Evolutionary conservation across 2,797 vertebrate genomes (phyloP).

Genomic region (Perodicticus potto): DNA sequence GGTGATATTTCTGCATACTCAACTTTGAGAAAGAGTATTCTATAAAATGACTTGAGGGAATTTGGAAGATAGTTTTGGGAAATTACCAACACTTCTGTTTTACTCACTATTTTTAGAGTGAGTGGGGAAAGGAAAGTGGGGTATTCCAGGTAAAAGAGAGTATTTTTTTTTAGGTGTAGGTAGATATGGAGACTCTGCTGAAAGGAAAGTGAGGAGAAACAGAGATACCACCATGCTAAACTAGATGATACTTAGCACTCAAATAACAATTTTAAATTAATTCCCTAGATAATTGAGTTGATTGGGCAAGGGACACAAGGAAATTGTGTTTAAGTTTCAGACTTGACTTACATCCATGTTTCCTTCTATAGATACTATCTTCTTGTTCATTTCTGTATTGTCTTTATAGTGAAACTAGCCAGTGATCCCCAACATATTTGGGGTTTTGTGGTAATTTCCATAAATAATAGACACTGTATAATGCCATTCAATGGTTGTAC

Average conservation of each 20-base stretch:
- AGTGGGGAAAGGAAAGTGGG: background rate
- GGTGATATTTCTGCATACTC: background rate
- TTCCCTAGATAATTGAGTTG: conserved; percentile 44
- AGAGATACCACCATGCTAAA: background rate
- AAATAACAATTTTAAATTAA: conserved; percentile 38
- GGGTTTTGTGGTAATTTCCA: conserved; percentile 55
- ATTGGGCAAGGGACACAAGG: background rate
- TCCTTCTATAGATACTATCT: conserved; percentile 32
- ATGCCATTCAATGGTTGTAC: conserved; percentile 39
- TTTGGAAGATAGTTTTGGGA: conserved; percentile 19
- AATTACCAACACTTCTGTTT: background rate
- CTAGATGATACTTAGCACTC: background rate
- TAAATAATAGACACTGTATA: conserved; percentile 27
- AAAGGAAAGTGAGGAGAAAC: conserved; percentile 31
- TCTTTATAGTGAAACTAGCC: conserved; percentile 56
- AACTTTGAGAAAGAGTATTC: background rate
- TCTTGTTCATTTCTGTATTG: conserved; percentile 44
- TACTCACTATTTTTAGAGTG: background rate
- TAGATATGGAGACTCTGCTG: background rate
- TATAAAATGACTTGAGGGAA: background rate
- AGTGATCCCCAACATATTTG: conserved; percentile 31
- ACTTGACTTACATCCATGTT: conserved; percentile 19
- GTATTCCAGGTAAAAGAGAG: background rate
- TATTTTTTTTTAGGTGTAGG: conserved; percentile 48
- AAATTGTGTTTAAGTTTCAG: conserved; percentile 29